Percentiles rank a stretch among this genome's conserved stretches.
Conservation (phyloP, 2,113 vertebrate species). For the Cromileptes altivelis region DNA sequence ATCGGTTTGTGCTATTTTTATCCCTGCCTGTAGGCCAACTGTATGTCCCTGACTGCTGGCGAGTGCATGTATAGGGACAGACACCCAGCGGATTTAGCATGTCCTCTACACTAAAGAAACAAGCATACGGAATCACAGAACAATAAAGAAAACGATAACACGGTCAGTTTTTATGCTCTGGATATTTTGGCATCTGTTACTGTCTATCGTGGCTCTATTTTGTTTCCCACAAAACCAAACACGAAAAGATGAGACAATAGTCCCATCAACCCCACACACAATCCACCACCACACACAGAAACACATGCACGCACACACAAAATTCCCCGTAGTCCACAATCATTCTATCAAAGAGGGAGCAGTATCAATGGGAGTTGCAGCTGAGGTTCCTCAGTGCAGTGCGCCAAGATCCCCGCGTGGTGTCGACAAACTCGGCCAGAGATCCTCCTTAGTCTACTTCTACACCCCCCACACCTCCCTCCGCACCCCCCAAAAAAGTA, state of each 20-base stretch:
- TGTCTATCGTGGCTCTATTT: not conserved
- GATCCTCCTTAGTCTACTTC: not conserved
- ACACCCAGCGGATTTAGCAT: conserved; percentile 2
- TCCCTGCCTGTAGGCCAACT: conserved; percentile 80
- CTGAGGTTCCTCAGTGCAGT: conserved; percentile 35
- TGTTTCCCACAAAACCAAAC: not conserved
- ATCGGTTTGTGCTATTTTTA: conserved; percentile 89
- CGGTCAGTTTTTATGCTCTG: not conserved
- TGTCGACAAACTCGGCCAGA: conserved; percentile 75
- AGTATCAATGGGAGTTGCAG: conserved; percentile 57
- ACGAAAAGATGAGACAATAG: not conserved
- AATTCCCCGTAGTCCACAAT: conserved; percentile 55
- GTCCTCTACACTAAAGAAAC: not conserved
- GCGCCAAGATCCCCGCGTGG: conserved; percentile 60
- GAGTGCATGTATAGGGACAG: conserved; percentile 48
- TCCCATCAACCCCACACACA: not conserved
- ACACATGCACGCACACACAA: not conserved
- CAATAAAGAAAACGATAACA: not conserved
- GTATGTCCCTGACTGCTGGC: conserved; percentile 80
- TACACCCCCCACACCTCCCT: not conserved
- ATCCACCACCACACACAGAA: not conserved
- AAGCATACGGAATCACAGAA: not conserved
- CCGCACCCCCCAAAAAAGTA: not conserved
- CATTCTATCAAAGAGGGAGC: conserved; percentile 60
- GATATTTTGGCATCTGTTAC: not conserved